Conservation (phyloP, 2,113 vertebrate genomes). For the Hydropotes inermis region DNA sequence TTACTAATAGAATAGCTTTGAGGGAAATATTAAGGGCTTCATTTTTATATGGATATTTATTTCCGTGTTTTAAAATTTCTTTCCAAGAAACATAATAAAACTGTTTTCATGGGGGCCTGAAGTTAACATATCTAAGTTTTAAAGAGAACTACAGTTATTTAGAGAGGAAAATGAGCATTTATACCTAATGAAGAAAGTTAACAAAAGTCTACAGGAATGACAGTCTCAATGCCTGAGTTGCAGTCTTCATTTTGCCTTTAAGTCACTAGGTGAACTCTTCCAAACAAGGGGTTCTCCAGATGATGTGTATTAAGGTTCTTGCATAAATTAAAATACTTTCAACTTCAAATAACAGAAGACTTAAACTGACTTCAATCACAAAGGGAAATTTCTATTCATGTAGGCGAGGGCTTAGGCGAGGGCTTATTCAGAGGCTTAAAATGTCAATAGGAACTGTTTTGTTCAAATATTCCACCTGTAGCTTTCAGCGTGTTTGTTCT, state of each 20-base stretch:
- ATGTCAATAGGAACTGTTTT: neutral
- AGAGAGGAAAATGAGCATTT: neutral
- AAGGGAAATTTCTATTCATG: neutral
- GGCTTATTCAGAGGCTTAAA: neutral
- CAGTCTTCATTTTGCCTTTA: neutral
- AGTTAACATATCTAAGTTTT: neutral
- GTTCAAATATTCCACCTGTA: neutral
- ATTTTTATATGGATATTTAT: neutral
- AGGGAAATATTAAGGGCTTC: neutral
- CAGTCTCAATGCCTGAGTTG: neutral
- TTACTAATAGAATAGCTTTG: neutral
- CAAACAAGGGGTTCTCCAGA: neutral
- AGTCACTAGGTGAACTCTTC: neutral
- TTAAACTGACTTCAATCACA: neutral
- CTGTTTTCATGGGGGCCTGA: neutral
- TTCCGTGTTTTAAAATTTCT: neutral
- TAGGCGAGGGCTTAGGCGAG: neutral
- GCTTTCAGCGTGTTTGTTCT: neutral
- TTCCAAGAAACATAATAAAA: neutral
- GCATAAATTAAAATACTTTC: neutral
- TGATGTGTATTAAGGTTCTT: neutral
- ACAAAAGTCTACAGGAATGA: neutral
- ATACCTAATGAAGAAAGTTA: neutral
- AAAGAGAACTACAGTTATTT: neutral
- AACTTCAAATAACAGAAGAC: neutral